A percentile compares a stretch with the other conserved stretches of the same genome.
phyloP scores from a whole-genome alignment of 2,797 vertebrate species.

The Coranthus polyacanthus region DNA sequence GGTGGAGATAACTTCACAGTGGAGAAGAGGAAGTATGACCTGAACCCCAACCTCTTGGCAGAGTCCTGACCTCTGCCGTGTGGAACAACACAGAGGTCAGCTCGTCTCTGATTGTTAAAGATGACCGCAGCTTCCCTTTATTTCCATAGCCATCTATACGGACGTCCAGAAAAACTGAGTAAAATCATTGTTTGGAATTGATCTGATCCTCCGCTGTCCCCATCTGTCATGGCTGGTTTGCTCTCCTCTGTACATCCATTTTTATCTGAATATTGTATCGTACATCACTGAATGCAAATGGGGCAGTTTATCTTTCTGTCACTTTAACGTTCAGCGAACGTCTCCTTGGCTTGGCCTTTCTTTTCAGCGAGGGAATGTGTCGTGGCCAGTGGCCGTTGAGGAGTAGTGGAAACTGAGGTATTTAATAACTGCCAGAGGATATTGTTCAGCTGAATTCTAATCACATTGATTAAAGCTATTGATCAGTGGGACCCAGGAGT shows the following conservation, averaged over 20 bases:
- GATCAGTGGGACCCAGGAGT: conserved; percentile 58
- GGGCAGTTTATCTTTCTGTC: conserved; percentile 78
- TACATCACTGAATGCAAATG: conserved; percentile 80
- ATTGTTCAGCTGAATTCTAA: conserved; percentile 78
- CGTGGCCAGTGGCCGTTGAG: conserved; percentile 15
- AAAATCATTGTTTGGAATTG: conserved; percentile 72
- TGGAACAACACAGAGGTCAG: conserved; percentile 15
- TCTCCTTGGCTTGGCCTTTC: conserved; percentile 54
- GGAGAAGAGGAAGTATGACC: conserved; percentile 4
- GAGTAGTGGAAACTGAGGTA: conserved; percentile 44
- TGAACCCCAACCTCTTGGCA: conserved; percentile 17
- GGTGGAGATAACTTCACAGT: conserved; percentile 4
- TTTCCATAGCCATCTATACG: conserved; percentile 36
- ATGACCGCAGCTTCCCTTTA: conserved; percentile 10
- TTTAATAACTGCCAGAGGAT: conserved; percentile 75
- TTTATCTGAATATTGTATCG: conserved; percentile 76
- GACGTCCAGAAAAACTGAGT: conserved; percentile 46
- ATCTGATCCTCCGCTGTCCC: conserved; percentile 54
- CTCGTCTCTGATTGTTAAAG: conserved; percentile 39
- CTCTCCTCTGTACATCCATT: conserved; percentile 60
- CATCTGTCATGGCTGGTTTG: conserved; percentile 67
- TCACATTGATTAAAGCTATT: conserved; percentile 81
- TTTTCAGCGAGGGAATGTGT: conserved; percentile 21
- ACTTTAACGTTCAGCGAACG: conserved; percentile 23
- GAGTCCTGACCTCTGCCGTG: conserved; percentile 30